A percentile compares a stretch with the other conserved stretches of the same genome.
phyloP scores from a whole-genome alignment of 1,140 invertebrate genomes.

The Xylocopa sonorina region DNA sequence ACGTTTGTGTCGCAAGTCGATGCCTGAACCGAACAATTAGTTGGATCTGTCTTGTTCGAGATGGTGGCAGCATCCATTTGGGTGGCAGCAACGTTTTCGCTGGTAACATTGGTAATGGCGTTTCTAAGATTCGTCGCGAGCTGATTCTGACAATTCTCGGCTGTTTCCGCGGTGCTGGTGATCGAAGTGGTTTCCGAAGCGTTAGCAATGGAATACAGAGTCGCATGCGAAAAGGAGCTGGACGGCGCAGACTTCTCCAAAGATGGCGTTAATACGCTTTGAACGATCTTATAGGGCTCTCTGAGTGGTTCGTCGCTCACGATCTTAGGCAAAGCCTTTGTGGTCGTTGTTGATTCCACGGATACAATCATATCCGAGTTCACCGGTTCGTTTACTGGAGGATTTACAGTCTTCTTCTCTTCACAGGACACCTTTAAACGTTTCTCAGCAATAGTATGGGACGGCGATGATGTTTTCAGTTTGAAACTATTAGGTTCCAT shows the following conservation, averaged over 20 bases:
- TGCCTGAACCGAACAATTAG: constrained; percentile 30
- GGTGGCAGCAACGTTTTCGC: constrained; percentile 31
- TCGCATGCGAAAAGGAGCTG: constrained; percentile 38
- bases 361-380: constrained; percentile 39
- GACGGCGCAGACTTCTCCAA: constrained; percentile 49
- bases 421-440: constrained; percentile 52
- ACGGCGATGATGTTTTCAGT: constrained; percentile 66
- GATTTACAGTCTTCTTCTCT: constrained; percentile 43
- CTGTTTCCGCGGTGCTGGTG: constrained; percentile 7
- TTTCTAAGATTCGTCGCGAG: constrained; percentile 45
- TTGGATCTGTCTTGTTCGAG: constrained; percentile 22
- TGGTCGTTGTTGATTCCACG: constrained; percentile 28
- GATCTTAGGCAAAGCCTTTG: constrained; percentile 75
- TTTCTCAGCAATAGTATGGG: constrained; percentile 53
- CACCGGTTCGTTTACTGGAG: constrained; percentile 19
- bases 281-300: constrained; percentile 77
- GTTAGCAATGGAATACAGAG: constrained; percentile 37
- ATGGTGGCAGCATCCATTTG: constrained; percentile 29
- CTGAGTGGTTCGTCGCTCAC: constrained; percentile 75
- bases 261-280: constrained; percentile 46
- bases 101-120: constrained; percentile 23
- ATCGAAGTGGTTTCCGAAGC: constrained; percentile 27
- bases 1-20: constrained; percentile 56
- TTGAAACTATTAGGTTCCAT: constrained; percentile 83
- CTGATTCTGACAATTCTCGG: constrained; percentile 36